These are phyloP conservation scores for Dermatophagoides farinae DNA, from an alignment of 1,140 invertebrate species.

Conservation along the genomic window DNA sequence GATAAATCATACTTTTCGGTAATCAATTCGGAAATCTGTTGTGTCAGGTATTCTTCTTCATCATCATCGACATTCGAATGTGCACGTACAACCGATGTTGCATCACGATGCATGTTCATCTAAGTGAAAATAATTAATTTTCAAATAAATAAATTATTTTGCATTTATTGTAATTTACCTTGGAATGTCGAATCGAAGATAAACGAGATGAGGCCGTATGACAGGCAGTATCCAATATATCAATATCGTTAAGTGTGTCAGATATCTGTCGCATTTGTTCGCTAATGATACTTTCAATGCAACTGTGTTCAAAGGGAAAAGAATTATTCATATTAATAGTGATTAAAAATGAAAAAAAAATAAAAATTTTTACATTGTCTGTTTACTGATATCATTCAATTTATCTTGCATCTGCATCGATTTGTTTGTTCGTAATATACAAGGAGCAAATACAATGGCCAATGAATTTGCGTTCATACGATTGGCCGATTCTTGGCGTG, in stretches of 20 bases:
- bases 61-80: constrained; percentile 14
- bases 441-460: constrained; percentile 85
- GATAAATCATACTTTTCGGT: constrained; percentile 30
- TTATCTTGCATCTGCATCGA: constrained; percentile 69
- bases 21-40: constrained; percentile 26
- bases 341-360: constrained; percentile 6
- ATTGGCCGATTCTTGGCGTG: constrained; percentile 63
- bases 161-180: constrained; percentile 28
- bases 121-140: constrained; percentile 4
- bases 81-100: neutral
- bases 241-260: constrained; percentile 62
- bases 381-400: constrained; percentile 36
- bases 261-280: constrained; percentile 52
- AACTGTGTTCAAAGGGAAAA: constrained; percentile 28
- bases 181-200: constrained; percentile 46
- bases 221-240: constrained; percentile 57
- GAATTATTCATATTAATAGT: neutral
- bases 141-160: neutral
- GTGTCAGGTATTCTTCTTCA: constrained; percentile 25
- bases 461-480: constrained; percentile 75
- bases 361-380: constrained; percentile 24
- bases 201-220: constrained; percentile 51
- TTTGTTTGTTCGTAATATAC: constrained; percentile 66
- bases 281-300: constrained; percentile 65
- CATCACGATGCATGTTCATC: constrained; percentile 15